These are phyloP conservation scores for Eupeodes corollae DNA, from an alignment of 1,140 invertebrate genomes.

Conservation along the genomic window DNA sequence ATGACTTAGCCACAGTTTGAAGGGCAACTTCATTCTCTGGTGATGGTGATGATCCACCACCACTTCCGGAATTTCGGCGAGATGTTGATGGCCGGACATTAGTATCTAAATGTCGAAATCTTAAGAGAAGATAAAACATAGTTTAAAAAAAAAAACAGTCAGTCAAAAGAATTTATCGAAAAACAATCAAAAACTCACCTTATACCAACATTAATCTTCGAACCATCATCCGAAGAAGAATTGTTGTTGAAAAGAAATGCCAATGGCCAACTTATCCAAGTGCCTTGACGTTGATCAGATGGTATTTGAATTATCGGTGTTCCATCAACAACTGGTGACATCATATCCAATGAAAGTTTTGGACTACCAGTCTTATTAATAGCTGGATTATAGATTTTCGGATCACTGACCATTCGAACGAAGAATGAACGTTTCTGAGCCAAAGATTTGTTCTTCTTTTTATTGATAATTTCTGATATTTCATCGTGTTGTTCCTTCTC, in stretches of 20 bases:
- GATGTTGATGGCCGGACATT: conserved; percentile 48
- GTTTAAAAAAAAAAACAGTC: neutral
- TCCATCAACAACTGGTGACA: conserved; percentile 36
- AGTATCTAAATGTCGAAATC: conserved; percentile 70
- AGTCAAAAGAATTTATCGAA: neutral
- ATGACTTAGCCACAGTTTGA: conserved; percentile 25
- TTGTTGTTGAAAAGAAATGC: conserved; percentile 71
- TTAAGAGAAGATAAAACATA: conserved; percentile 22
- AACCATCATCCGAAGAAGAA: conserved; percentile 51
- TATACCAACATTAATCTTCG: conserved; percentile 60
- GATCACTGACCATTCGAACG: conserved; percentile 93
- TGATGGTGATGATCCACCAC: conserved; percentile 48
- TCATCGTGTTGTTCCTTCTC: conserved; percentile 62
- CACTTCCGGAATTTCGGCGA: conserved; percentile 36
- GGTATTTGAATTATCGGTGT: conserved; percentile 39
- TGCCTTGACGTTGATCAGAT: conserved; percentile 41
- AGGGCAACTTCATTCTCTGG: conserved; percentile 43
- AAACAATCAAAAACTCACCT: conserved; percentile 47
- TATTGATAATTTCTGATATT: conserved; percentile 51
- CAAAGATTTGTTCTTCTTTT: conserved; percentile 55
- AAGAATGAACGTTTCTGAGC: conserved; percentile 89
- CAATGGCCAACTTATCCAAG: conserved; percentile 84
- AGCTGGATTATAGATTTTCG: conserved; percentile 88
- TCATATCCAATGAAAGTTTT: conserved; percentile 36
- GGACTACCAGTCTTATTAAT: conserved; percentile 58